Evolutionary conservation across 2,797 vertebrate species (phyloP).

Genomic region (Coilia nasus): DNA sequence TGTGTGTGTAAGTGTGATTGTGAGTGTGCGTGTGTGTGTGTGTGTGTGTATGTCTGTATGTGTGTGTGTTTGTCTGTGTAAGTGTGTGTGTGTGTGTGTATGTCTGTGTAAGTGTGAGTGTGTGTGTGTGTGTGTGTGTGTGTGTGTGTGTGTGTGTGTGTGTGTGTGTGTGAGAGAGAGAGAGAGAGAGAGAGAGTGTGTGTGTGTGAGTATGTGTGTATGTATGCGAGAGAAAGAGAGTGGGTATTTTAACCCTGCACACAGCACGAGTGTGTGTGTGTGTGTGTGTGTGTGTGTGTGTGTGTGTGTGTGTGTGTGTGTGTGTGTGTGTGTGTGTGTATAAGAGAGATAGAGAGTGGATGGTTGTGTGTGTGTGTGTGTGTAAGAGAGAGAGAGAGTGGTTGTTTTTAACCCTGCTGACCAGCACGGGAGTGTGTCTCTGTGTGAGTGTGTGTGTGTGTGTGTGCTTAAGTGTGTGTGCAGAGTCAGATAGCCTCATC

Average conservation of each 20-base stretch:
- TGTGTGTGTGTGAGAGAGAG: slow-evolving; percentile 11
- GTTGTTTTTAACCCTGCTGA: too few species aligned
- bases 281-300: too few species aligned
- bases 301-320: too few species aligned
- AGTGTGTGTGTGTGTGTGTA: slow-evolving; percentile 27
- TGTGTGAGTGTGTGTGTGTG: slow-evolving; percentile 34
- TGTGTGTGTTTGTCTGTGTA: slow-evolving; percentile 27
- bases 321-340: too few species aligned
- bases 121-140: slow-evolving; percentile 28
- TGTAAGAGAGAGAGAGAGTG: too few species aligned
- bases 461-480: background rate
- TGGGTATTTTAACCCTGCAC: too few species aligned
- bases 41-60: slow-evolving; percentile 28
- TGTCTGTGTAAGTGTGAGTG: slow-evolving; percentile 29
- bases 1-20: background rate
- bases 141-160: slow-evolving; percentile 21
- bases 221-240: too few species aligned
- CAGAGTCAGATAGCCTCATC: background rate
- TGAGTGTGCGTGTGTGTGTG: slow-evolving; percentile 27
- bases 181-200: too few species aligned
- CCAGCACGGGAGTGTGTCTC: too few species aligned
- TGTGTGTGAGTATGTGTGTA: slow-evolving; percentile 31
- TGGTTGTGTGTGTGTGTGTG: too few species aligned
- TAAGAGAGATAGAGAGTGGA: too few species aligned
- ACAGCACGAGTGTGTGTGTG: too few species aligned